Conservation (phyloP, 2,888 invertebrate species). For the Sminthurides aquaticus region DNA sequence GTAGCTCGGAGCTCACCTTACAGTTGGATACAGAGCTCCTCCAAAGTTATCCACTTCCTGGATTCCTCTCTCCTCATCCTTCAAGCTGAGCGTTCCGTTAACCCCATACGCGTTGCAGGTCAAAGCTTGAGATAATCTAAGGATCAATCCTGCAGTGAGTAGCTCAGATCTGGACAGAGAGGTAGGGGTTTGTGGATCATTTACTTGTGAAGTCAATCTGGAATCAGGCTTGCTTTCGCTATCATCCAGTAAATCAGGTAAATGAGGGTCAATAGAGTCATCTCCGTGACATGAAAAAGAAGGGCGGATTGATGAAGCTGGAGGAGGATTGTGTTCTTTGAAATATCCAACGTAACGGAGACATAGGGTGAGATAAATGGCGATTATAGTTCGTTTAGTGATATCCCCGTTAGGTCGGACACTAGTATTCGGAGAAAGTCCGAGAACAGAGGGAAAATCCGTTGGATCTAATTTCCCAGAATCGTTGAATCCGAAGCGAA, state of each 20-base stretch:
- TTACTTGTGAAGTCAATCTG: no score
- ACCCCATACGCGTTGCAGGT: conserved; percentile 52
- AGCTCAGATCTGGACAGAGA: conserved; percentile 36
- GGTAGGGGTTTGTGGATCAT: neutral
- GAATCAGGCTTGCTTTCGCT: no score
- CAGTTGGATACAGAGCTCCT: conserved; percentile 50
- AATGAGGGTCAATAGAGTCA: neutral
- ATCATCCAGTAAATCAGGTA: neutral
- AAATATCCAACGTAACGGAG: conserved; percentile 44
- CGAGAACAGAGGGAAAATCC: conserved; percentile 46
- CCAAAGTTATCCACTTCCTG: conserved; percentile 45
- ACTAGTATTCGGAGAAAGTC: conserved; percentile 47
- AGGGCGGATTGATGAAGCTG: neutral
- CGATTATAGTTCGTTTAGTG: conserved; percentile 47
- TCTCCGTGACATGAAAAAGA: neutral
- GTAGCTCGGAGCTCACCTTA: conserved; percentile 40
- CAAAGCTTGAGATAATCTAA: conserved; percentile 49
- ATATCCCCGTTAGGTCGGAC: conserved; percentile 45
- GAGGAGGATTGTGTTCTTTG: neutral
- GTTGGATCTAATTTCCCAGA: conserved; percentile 31
- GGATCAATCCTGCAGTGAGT: conserved; percentile 45
- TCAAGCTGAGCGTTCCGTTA: conserved; percentile 23
- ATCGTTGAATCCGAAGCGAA: neutral
- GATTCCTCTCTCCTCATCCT: conserved; percentile 37
- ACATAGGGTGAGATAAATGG: conserved; percentile 48